These are phyloP conservation scores for Xiphophorus hellerii DNA, from an alignment of 2,113 vertebrate genomes.

Conservation along the genomic window DNA sequence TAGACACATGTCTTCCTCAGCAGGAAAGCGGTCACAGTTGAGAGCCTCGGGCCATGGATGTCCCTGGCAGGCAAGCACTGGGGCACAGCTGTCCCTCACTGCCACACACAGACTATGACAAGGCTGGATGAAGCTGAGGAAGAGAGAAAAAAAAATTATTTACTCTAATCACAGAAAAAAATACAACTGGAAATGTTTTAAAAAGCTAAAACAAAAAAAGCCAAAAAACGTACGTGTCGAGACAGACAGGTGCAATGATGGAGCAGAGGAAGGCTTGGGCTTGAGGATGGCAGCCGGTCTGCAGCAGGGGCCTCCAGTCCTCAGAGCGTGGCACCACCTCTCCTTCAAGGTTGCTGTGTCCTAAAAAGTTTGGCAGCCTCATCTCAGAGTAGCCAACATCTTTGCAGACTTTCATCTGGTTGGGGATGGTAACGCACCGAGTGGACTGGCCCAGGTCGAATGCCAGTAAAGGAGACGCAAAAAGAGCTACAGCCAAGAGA, in stretches of 20 bases:
- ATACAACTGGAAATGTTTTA: background rate
- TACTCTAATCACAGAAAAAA: background rate
- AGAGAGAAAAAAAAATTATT: background rate
- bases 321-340: conserved; percentile 85
- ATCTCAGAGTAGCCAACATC: conserved; percentile 88
- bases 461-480: conserved; percentile 49
- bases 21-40: conserved; percentile 85
- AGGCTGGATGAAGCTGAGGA: conserved; percentile 87
- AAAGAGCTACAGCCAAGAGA: conserved; percentile 37
- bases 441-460: conserved; percentile 90
- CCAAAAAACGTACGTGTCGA: conserved; percentile 85
- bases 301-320: conserved; percentile 83
- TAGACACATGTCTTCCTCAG: conserved; percentile 85
- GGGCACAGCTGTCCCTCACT: conserved; percentile 86
- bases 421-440: conserved; percentile 85
- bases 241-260: conserved; percentile 86
- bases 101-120: conserved; percentile 86
- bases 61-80: conserved; percentile 83
- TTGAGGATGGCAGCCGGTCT: conserved; percentile 87
- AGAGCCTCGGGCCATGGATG: conserved; percentile 84
- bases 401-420: conserved; percentile 85
- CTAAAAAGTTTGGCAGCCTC: conserved; percentile 90
- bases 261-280: conserved; percentile 87
- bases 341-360: conserved; percentile 84
- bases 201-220: background rate